Percentiles rank a stretch among this genome's conserved stretches.
Conservation (phyloP, 2,888 invertebrate species). For the Hypena proboscidalis region DNA sequence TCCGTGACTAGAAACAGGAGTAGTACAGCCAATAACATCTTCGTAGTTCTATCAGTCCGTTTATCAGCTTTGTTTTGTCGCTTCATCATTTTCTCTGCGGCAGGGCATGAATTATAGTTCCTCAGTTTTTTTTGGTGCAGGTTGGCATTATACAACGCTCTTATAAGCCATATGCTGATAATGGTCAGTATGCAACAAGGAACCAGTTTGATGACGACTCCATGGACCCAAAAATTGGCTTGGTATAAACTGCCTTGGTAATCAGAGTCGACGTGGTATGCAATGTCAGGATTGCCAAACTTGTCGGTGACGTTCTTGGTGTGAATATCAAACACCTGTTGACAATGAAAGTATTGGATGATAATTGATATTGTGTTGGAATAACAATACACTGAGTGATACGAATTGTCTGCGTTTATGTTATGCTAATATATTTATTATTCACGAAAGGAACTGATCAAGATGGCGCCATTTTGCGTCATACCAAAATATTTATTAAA, state of each 20-base stretch:
- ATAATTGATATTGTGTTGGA: slow-evolving; percentile 55
- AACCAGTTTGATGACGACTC: slow-evolving; percentile 91
- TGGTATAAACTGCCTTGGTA: slow-evolving; percentile 86
- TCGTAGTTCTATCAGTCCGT: slow-evolving; percentile 94
- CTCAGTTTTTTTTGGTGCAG: slow-evolving; percentile 89
- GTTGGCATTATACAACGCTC: slow-evolving; percentile 91
- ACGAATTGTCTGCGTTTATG: slow-evolving; percentile 1
- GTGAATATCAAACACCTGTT: slow-evolving; percentile 78
- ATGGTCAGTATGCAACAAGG: slow-evolving; percentile 92
- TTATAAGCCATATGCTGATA: slow-evolving; percentile 89
- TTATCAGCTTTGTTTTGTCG: slow-evolving; percentile 87
- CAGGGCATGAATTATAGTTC: slow-evolving; percentile 86
- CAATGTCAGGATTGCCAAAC: slow-evolving; percentile 64
- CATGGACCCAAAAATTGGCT: slow-evolving; percentile 93
- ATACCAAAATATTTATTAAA: no score
- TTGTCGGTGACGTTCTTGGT: slow-evolving; percentile 77
- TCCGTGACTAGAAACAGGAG: slow-evolving; percentile 95
- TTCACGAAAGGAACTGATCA: no score
- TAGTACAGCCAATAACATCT: slow-evolving; percentile 94
- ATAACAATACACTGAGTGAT: slow-evolving; percentile 19
- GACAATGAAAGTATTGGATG: slow-evolving; percentile 48
- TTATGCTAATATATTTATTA: slow-evolving; percentile 1
- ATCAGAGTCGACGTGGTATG: slow-evolving; percentile 82
- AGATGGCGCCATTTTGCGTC: no score
- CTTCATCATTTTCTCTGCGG: slow-evolving; percentile 75